Base-by-base conservation (phyloP, 2,888 invertebrate species). In the Dichetophora obliterata region DNA sequence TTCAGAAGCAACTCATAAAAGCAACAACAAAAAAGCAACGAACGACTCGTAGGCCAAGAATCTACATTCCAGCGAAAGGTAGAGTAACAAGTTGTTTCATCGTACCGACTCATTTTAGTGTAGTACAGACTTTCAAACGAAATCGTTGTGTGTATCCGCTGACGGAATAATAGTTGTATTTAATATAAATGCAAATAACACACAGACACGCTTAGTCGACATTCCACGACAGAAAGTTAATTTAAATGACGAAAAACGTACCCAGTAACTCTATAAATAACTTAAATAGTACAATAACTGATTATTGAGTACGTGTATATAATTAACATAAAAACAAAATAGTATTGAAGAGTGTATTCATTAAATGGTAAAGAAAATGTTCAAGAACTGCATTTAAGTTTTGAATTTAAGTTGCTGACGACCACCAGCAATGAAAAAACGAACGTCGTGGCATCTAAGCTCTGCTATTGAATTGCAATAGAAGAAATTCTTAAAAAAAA, bases 111-210 rank as follows among this genome's bases (percentile, higher is more conserved):
- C 31, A 73, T 37, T 73, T 80, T 78, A 82, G 82, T 82, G 80
- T 74, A 61, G 78, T 81, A 77, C 74, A 80, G 81, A 79, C 81
- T 81, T 77, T 76, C 78, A 76, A 77, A 71, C 78, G 81, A 74
- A 77, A 75, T 77, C 66, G 81, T 80, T 72, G 80, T 79, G 76
- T 78, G 68, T 76, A 73, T 71, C 37, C 34, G 31, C 34, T 52
- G 54, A 27, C 11, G 34, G 31, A 50, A 65, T 27, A 63, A 27
- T 22, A 43, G 14, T 50, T 50, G 27, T 24, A 27, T 24, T 69
- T 34, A 50, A 24, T 14, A 16, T 27, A 52, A 52, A 31, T 31
- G 27, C 31, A 63, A 61, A 31, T 63, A 31, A 1, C 3, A 61
- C 14, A 63, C 34, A 63, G 27, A 63, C 19, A 61, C 72, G 34